These are phyloP conservation scores for Odontothrips loti DNA, from an alignment of 2,888 invertebrate genomes.

Conservation along the genomic window DNA sequence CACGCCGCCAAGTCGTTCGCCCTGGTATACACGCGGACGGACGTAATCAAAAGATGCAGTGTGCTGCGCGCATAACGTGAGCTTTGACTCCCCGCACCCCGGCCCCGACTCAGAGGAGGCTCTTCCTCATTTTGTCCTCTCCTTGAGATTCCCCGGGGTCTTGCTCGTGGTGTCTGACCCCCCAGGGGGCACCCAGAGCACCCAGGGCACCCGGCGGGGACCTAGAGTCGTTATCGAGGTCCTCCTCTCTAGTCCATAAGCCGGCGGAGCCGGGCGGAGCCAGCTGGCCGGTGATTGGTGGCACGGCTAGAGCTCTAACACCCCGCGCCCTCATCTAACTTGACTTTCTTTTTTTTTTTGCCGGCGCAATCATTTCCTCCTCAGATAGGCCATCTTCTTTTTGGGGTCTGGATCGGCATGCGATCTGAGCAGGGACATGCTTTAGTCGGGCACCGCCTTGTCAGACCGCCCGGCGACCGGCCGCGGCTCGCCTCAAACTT, in stretches of 20 bases:
- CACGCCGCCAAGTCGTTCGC: background rate
- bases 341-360: background rate
- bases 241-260: too few relatives aligned
- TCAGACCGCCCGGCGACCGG: background rate
- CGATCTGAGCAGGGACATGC: background rate
- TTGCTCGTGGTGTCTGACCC: too few relatives aligned
- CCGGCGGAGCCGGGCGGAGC: too few relatives aligned
- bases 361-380: slow-evolving; percentile 4
- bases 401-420: slow-evolving; percentile 8
- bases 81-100: too few relatives aligned
- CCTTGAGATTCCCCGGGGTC: too few relatives aligned
- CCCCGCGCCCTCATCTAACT: background rate
- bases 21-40: background rate
- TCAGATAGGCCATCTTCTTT: slow-evolving; percentile 11
- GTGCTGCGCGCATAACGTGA: too few relatives aligned
- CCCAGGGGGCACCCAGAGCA: too few relatives aligned
- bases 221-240: too few relatives aligned
- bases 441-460: background rate
- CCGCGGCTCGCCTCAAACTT: background rate
- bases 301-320: background rate
- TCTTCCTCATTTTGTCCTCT: too few relatives aligned
- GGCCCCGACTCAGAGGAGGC: too few relatives aligned
- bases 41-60: background rate
- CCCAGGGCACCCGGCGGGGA: too few relatives aligned
- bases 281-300: too few relatives aligned